Percentiles rank a stretch among this genome's conserved stretches.
Evolutionary conservation across 2,888 invertebrate genomes (phyloP).

Genomic region (Ectobius pallidus): DNA sequence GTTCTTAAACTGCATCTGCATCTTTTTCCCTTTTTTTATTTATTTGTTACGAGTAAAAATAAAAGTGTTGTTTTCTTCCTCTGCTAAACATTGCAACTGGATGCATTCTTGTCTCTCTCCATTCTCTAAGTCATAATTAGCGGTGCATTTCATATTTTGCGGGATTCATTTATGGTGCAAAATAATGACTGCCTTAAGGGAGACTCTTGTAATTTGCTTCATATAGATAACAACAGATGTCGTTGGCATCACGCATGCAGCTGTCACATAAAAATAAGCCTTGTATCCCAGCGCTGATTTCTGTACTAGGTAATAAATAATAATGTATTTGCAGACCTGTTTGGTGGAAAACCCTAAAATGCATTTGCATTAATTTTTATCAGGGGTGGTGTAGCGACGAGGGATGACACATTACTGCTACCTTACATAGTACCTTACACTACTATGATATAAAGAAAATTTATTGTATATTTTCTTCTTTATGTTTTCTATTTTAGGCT

Average conservation of each 20-base stretch:
- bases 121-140: background rate
- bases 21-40: background rate
- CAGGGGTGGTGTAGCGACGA: no score
- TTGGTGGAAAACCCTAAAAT: background rate
- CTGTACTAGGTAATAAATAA: background rate
- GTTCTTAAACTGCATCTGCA: background rate
- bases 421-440: no score
- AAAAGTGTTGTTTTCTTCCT: background rate
- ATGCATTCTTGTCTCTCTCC: background rate
- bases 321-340: background rate
- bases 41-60: background rate
- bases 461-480: no score
- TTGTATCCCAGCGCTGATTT: background rate
- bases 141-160: background rate
- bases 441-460: no score
- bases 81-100: background rate
- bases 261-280: background rate
- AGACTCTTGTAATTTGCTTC: background rate
- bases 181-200: background rate
- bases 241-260: background rate
- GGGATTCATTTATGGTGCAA: constrained; percentile 3
- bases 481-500: no score
- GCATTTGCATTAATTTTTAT: background rate
- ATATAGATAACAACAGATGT: constrained; percentile 4
- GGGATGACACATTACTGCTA: no score